Evolutionary conservation across 2,797 vertebrate genomes (phyloP), one percentile per base, ranked within the genome.

Genomic region (Zalophus californianus): DNA sequence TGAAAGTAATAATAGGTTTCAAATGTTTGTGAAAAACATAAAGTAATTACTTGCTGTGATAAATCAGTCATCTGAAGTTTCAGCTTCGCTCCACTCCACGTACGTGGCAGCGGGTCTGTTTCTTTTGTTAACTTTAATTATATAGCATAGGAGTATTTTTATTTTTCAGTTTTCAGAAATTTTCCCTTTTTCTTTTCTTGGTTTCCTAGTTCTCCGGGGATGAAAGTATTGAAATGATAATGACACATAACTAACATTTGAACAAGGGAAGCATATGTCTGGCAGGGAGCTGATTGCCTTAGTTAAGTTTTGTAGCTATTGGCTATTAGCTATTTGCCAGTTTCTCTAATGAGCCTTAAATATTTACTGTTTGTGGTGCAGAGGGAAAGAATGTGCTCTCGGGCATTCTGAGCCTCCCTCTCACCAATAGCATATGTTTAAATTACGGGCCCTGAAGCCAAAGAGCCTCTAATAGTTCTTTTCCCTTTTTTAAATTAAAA

Each of bases 31-130:
- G 82, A 66, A 96, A 86, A 75, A 88, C 97, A 97, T 96, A 86
- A 98, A 98, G 98, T 98, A 98, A 99, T 99, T 98, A 98, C 96
- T 98, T 97, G 97, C 96, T 96, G 97, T 97, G 98, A 97, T 97
- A 98, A 98, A 97, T 98, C 98, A 97, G 97, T 97, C 98, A 96
- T 98, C 97, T 95, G 98, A 98, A 94, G 95, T 95, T 82, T 80
- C 29, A 2, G 94, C 95, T 90, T 90, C 84, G 73, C 78, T 50
- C 84, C 66, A 62, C 92, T 95, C 96, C 93, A 0, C 60, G 90
- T 90, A 86, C 41, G 58, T 93, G 58, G 50, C 56, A 94, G 96
- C 98, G 97, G 96, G 96, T 98, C 97, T 97, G 68, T 87, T 77
- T 91, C 97, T 94, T 92, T 98, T 98, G 98, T 98, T 98, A 98